A percentile compares a stretch with the other conserved stretches of the same genome.
Evolutionary conservation across 2,113 vertebrate species (phyloP).

Genomic region (Alosa alosa): DNA sequence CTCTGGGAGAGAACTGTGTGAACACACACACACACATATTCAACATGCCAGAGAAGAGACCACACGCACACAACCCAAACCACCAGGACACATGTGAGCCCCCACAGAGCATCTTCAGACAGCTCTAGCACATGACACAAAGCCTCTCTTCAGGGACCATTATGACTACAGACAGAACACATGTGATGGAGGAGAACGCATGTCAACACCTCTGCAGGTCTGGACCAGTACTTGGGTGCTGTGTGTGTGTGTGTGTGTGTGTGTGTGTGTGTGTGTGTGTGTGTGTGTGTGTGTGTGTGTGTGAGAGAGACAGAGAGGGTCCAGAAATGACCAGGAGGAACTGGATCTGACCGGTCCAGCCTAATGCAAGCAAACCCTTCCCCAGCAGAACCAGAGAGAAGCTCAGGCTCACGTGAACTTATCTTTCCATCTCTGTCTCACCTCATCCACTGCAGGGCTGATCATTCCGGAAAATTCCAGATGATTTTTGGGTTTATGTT

Average conservation of each 20-base stretch:
- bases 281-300: neutral
- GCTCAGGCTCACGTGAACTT: too few species aligned
- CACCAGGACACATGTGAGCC: neutral
- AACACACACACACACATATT: slow-evolving; percentile 14
- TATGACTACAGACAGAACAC: neutral
- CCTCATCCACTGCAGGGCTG: too few species aligned
- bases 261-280: slow-evolving; percentile 1
- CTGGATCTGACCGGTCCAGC: too few species aligned
- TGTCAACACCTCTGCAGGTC: slow-evolving; percentile 1
- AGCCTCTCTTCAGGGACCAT: neutral
- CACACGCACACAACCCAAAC: neutral
- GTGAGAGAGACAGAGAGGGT: too few species aligned
- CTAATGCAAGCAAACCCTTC: too few species aligned
- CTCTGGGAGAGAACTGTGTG: slow-evolving; percentile 89
- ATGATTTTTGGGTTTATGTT: too few species aligned
- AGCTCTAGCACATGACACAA: neutral
- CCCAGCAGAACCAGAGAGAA: too few species aligned
- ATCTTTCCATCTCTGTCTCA: too few species aligned
- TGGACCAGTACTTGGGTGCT: neutral
- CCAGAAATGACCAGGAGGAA: too few species aligned
- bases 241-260: slow-evolving; percentile 3
- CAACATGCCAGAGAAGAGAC: too few species aligned
- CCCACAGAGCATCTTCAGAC: neutral
- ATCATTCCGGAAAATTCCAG: too few species aligned
- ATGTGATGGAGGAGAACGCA: neutral